A percentile compares a stretch with the other conserved stretches of the same genome.
These are phyloP conservation scores for Carollia perspicillata DNA, from an alignment of 2,113 vertebrate genomes.

Conservation along the genomic window DNA sequence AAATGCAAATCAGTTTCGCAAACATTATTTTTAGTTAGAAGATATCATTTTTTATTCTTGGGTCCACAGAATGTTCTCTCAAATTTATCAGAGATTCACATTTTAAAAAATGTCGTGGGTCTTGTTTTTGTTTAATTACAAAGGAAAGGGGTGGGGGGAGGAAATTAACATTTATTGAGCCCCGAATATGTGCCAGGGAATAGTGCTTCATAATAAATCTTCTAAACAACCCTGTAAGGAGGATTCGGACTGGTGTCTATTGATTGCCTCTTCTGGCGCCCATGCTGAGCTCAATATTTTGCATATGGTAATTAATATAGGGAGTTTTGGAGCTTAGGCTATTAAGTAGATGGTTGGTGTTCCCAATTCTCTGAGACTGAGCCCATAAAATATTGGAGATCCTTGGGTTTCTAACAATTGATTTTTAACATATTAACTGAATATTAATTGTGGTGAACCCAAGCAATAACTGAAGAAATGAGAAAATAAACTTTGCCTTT, in stretches of 20 bases:
- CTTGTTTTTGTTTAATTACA: conserved; percentile 66
- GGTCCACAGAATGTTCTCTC: conserved; percentile 75
- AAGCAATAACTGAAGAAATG: neutral
- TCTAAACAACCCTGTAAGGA: neutral
- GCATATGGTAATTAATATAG: neutral
- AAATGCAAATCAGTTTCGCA: conserved; percentile 76
- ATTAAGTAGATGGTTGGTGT: neutral
- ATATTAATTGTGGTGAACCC: neutral
- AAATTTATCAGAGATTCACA: conserved; percentile 70
- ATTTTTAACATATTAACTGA: neutral
- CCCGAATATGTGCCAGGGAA: neutral
- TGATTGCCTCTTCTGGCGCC: neutral
- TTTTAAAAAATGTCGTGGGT: conserved; percentile 68
- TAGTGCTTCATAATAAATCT: neutral
- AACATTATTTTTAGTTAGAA: conserved; percentile 77
- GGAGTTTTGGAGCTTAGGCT: neutral
- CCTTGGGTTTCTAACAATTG: neutral
- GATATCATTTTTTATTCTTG: conserved; percentile 65
- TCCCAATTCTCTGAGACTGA: neutral
- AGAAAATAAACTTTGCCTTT: neutral
- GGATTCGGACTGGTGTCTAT: neutral
- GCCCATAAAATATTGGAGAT: neutral
- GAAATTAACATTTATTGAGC: conserved; percentile 50
- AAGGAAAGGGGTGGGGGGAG: conserved; percentile 45
- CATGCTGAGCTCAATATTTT: neutral